Conservation (phyloP, 2,797 vertebrate genomes). For the Babyrousa celebensis region DNA sequence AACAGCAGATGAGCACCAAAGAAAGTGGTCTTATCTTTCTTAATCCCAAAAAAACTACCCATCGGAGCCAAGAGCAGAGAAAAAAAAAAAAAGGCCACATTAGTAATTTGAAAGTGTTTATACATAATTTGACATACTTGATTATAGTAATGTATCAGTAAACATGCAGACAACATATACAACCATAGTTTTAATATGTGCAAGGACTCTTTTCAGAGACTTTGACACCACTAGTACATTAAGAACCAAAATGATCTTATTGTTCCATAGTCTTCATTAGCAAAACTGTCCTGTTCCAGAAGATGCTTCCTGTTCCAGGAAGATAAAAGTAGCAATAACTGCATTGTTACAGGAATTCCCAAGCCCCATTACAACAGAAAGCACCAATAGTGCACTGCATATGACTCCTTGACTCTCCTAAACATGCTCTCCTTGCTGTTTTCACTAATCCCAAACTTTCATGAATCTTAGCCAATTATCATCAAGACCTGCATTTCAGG, state of each 20-base stretch:
- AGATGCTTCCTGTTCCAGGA: neutral
- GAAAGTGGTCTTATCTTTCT: neutral
- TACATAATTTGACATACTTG: neutral
- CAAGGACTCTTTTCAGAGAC: neutral
- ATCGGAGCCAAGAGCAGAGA: neutral
- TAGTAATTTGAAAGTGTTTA: neutral
- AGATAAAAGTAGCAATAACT: neutral
- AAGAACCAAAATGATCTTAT: neutral
- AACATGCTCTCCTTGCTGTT: neutral
- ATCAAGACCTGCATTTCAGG: neutral
- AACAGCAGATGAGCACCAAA: too few relatives aligned
- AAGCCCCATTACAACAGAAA: neutral
- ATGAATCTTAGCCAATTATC: neutral
- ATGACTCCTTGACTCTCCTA: neutral
- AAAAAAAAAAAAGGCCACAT: neutral
- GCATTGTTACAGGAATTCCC: neutral
- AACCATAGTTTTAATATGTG: neutral
- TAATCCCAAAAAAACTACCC: neutral
- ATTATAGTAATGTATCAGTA: neutral
- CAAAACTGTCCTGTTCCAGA: neutral
- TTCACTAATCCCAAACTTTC: neutral
- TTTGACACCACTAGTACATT: neutral
- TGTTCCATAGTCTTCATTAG: neutral
- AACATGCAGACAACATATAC: constrained; percentile 4
- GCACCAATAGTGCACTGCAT: neutral